These are phyloP conservation scores for Philaethria dido DNA, from an alignment of 2,888 invertebrate genomes.

Conservation along the genomic window DNA sequence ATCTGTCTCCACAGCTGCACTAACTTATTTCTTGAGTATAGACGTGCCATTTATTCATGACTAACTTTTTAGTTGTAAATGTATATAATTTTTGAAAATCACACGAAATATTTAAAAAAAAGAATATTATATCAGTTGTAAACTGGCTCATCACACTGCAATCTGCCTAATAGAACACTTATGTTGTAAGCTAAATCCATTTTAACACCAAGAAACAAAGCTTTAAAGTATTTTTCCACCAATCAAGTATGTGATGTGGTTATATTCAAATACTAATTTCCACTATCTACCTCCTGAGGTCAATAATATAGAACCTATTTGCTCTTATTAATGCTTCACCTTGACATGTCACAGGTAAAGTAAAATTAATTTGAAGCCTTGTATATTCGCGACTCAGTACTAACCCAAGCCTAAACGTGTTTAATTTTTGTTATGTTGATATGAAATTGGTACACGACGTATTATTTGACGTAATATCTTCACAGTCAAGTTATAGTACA, in stretches of 20 bases:
- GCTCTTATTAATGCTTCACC: slow-evolving; percentile 29
- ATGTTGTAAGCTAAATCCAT: slow-evolving; percentile 31
- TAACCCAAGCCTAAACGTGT: background rate
- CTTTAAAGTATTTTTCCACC: slow-evolving; percentile 42
- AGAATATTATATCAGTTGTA: slow-evolving; percentile 26
- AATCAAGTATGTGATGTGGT: slow-evolving; percentile 36
- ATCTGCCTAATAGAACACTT: slow-evolving; percentile 30
- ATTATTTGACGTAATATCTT: background rate
- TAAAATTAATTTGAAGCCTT: slow-evolving; percentile 7
- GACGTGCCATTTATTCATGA: slow-evolving; percentile 65
- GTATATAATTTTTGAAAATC: slow-evolving; percentile 31
- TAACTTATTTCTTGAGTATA: slow-evolving; percentile 69
- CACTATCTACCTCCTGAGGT: slow-evolving; percentile 46
- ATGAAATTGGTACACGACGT: background rate
- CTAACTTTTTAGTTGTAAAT: slow-evolving; percentile 43
- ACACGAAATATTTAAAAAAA: slow-evolving; percentile 32
- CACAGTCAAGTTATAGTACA: background rate
- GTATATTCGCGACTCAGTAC: slow-evolving; percentile 7
- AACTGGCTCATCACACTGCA: slow-evolving; percentile 36
- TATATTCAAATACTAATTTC: slow-evolving; percentile 38
- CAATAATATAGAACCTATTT: slow-evolving; percentile 39
- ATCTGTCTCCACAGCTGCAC: slow-evolving; percentile 53
- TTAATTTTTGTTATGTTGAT: background rate
- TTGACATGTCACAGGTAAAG: slow-evolving; percentile 4
- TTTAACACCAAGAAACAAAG: slow-evolving; percentile 45